These are phyloP conservation scores for Vidua chalybeata DNA, from an alignment of 2,113 vertebrate species.

Conservation along the genomic window DNA sequence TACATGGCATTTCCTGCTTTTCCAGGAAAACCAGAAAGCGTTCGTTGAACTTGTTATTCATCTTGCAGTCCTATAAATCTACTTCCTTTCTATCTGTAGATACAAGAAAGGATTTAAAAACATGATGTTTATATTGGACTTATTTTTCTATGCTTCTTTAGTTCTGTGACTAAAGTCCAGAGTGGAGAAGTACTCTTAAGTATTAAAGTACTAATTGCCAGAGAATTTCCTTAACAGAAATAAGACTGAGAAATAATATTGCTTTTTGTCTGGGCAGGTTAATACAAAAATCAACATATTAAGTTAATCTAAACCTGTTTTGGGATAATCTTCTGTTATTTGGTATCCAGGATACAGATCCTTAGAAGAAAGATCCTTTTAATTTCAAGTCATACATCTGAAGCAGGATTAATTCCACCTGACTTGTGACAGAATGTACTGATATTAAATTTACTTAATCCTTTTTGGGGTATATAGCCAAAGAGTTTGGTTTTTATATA, in stretches of 20 bases:
- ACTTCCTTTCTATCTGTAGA: background rate
- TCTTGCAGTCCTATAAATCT: background rate
- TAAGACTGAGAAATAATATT: background rate
- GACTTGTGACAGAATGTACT: background rate
- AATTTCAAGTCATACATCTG: background rate
- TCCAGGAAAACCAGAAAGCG: background rate
- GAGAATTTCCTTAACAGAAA: background rate
- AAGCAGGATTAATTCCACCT: background rate
- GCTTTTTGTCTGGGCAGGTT: background rate
- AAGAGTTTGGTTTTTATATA: background rate
- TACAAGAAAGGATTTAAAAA: background rate
- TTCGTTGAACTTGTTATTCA: background rate
- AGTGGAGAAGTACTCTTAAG: background rate
- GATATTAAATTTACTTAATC: background rate
- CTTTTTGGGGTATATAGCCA: background rate
- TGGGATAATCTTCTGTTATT: background rate
- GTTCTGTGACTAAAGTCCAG: background rate
- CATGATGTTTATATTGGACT: fast-evolving
- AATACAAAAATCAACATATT: background rate
- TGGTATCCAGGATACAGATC: background rate
- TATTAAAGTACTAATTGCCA: background rate
- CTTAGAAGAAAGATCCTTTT: background rate
- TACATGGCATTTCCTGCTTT: background rate
- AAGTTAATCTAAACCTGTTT: background rate
- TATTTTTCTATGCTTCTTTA: background rate